These are phyloP conservation scores for Schrankia costaestrigalis DNA, from an alignment of 2,888 invertebrate genomes.

Conservation along the genomic window DNA sequence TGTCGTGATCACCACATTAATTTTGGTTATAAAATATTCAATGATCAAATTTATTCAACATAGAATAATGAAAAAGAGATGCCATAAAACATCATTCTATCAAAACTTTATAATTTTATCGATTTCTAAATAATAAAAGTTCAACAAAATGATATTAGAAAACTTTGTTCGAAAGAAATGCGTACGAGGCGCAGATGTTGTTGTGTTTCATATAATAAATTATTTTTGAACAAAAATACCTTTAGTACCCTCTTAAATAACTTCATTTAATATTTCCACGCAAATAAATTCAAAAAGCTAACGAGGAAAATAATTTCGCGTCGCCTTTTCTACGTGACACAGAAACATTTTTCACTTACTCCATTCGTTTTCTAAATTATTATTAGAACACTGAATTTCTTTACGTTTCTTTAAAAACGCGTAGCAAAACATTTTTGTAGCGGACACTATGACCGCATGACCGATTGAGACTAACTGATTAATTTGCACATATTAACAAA, in stretches of 20 bases:
- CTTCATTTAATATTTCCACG: conserved; percentile 37
- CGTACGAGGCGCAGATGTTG: conserved; percentile 14
- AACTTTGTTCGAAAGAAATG: conserved; percentile 18
- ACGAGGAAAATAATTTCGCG: conserved; percentile 26
- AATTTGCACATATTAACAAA: conserved; percentile 38
- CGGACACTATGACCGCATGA: conserved; percentile 4
- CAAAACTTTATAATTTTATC: not conserved
- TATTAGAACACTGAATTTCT: conserved; percentile 6
- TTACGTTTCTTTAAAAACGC: conserved; percentile 22
- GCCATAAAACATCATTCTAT: no score
- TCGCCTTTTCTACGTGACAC: no score
- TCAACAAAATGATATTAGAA: conserved; percentile 14
- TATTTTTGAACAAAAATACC: not conserved
- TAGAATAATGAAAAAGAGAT: no score
- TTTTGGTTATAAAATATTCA: no score
- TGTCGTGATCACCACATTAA: no score
- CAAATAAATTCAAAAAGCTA: conserved; percentile 28
- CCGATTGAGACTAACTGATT: conserved; percentile 15
- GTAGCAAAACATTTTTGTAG: conserved; percentile 44
- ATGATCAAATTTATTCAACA: no score
- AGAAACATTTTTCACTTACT: no score
- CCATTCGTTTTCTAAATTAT: not conserved
- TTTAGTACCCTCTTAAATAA: conserved; percentile 24
- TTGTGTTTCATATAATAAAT: conserved; percentile 14
- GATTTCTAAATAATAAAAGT: conserved; percentile 14